Percentiles rank a stretch among this genome's conserved stretches.
phyloP scores from a whole-genome alignment of 2,113 vertebrate genomes.

The Columba livia region DNA sequence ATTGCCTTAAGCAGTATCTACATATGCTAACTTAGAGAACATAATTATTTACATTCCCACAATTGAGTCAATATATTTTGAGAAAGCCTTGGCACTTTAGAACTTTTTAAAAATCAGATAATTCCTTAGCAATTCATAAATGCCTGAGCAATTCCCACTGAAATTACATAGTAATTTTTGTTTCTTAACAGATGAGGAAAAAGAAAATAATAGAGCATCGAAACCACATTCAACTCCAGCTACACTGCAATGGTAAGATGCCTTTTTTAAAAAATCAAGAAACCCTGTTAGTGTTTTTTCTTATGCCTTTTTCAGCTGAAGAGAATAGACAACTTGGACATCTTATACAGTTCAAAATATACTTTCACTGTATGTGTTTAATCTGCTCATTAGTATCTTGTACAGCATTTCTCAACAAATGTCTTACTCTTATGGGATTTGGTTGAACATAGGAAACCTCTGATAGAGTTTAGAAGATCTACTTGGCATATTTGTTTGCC shows the following conservation, averaged over 20 bases:
- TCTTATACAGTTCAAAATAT: not conserved
- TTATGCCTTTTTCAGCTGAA: not conserved
- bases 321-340: not conserved
- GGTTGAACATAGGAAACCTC: not conserved
- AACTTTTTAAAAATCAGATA: not conserved
- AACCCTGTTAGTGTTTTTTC: not conserved
- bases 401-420: not conserved
- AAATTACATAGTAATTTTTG: constrained; percentile 13
- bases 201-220: constrained; percentile 97
- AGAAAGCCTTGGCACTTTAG: not conserved
- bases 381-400: not conserved
- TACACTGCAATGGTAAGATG: constrained; percentile 94
- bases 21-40: not conserved
- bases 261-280: not conserved
- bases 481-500: not conserved
- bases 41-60: not conserved
- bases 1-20: not conserved
- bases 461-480: not conserved
- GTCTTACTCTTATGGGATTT: not conserved
- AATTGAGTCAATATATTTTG: not conserved
- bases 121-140: not conserved
- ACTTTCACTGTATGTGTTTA: not conserved
- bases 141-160: not conserved
- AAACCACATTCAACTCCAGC: constrained; percentile 98
- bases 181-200: constrained; percentile 92